Evolutionary conservation across 2,113 vertebrate genomes (phyloP).

Genomic region (Lepisosteus oculatus): DNA sequence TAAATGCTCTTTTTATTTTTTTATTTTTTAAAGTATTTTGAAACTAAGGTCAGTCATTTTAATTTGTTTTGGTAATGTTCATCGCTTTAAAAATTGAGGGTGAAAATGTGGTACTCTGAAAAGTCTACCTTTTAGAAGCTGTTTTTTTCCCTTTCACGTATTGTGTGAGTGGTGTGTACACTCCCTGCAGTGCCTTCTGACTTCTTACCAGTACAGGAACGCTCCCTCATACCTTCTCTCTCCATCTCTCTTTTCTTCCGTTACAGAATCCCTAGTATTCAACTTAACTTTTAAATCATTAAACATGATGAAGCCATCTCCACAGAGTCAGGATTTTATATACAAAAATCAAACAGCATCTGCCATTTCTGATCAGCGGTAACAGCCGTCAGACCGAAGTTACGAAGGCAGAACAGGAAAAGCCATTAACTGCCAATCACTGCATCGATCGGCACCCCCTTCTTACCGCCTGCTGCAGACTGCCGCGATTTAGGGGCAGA

Average conservation of each 20-base stretch:
- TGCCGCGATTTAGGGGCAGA: background rate
- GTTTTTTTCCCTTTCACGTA: too few species aligned
- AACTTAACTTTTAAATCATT: slow-evolving; percentile 68
- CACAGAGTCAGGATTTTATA: slow-evolving; percentile 62
- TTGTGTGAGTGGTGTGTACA: too few species aligned
- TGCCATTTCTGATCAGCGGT: slow-evolving; percentile 73
- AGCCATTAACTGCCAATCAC: slow-evolving; percentile 81
- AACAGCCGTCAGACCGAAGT: slow-evolving; percentile 70
- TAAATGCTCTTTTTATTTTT: too few species aligned
- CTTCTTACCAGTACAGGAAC: background rate
- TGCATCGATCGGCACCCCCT: slow-evolving; percentile 72
- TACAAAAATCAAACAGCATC: slow-evolving; percentile 72
- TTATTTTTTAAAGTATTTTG: too few species aligned
- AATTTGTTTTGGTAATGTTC: too few species aligned
- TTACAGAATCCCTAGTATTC: slow-evolving; percentile 56
- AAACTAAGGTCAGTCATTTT: too few species aligned
- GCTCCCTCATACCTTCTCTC: background rate
- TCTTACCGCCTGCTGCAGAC: slow-evolving; percentile 19
- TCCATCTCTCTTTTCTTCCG: slow-evolving; percentile 8
- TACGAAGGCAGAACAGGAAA: slow-evolving; percentile 76
- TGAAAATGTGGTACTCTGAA: too few species aligned
- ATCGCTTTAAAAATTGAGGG: too few species aligned
- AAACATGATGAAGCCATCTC: slow-evolving; percentile 71
- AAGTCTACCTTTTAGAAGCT: too few species aligned
- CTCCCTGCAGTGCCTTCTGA: background rate